phyloP scores from a whole-genome alignment of 2,113 vertebrate species.

The Rattus norvegicus region GRCr8 NC_086026.1:110558501-110559000 shows the following conservation, averaged over 20 bases:
- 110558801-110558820: slow-evolving; percentile 22
- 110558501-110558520: slow-evolving; percentile 7
- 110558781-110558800: slow-evolving; percentile 21
- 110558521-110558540: neutral
- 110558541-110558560: neutral
- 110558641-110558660: slow-evolving; percentile 54
- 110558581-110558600: neutral
- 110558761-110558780: slow-evolving; percentile 40
- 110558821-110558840: neutral
- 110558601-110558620: neutral
- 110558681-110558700: neutral
- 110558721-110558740: slow-evolving; percentile 33
- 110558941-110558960: neutral
- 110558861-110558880: neutral
- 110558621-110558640: neutral
- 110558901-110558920: neutral
- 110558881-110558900: neutral
- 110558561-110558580: neutral
- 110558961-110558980: neutral
- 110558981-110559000: neutral
- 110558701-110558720: slow-evolving; percentile 22
- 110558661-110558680: slow-evolving; percentile 40
- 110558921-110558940: neutral
- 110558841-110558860: neutral
- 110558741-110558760: slow-evolving; percentile 28